Evolutionary conservation across 2,797 vertebrate genomes (phyloP).

Genomic region (Typhlichthys eigenmanni): DNA sequence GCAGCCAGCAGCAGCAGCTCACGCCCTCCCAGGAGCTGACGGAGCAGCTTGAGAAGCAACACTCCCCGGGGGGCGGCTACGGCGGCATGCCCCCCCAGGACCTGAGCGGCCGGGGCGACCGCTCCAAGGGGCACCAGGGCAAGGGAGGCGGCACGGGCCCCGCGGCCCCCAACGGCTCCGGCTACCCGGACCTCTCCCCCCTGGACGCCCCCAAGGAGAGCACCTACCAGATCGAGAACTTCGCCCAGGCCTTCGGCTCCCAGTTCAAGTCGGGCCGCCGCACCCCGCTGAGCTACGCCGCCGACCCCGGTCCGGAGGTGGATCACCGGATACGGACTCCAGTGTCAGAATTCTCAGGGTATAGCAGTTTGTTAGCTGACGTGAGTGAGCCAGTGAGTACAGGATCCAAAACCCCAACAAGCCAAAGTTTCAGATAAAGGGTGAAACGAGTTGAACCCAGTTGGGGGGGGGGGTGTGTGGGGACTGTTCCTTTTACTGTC

Average conservation of each 20-base stretch:
- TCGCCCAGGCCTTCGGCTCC: conserved; percentile 98
- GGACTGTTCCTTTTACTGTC: conserved; percentile 56
- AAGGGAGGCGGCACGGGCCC: conserved; percentile 73
- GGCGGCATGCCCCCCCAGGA: conserved; percentile 91
- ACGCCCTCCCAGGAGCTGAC: conserved; percentile 99
- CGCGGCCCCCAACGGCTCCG: conserved; percentile 69
- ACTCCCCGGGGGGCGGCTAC: conserved; percentile 85
- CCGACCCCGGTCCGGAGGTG: conserved; percentile 89
- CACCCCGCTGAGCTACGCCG: conserved; percentile 92
- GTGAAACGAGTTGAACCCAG: conserved; percentile 80
- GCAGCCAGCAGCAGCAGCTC: conserved; percentile 84
- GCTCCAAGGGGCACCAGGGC: conserved; percentile 87
- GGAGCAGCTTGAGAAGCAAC: conserved; percentile 95
- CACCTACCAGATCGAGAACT: conserved; percentile 99
- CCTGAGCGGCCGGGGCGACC: conserved; percentile 72
- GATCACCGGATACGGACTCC: conserved; percentile 97
- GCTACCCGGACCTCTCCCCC: conserved; percentile 89
- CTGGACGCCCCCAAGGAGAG: conserved; percentile 91
- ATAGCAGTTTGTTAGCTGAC: conserved; percentile 99
- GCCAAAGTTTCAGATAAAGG: conserved; percentile 99
- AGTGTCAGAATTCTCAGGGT: conserved; percentile 99
- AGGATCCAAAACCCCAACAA: conserved; percentile 97
- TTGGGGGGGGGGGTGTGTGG: conserved; percentile 74
- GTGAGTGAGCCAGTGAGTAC: conserved; percentile 97
- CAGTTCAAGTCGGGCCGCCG: conserved; percentile 97